Conservation (phyloP, 2,113 vertebrate genomes). For the Lathamus discolor region DNA sequence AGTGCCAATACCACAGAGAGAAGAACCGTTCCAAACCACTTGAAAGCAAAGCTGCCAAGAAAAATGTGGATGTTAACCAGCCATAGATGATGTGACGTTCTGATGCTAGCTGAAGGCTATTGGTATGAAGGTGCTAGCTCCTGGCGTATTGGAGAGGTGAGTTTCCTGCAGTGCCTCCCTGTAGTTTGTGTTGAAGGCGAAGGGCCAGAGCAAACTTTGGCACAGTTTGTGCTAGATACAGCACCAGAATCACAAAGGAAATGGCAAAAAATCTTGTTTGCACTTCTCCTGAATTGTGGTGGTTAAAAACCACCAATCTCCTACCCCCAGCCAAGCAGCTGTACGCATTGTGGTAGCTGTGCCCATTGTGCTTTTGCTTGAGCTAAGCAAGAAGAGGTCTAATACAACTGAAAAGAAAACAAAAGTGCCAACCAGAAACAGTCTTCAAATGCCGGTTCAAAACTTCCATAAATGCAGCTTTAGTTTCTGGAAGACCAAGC, state of each 20-base stretch:
- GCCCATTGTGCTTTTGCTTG: neutral
- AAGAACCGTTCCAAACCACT: neutral
- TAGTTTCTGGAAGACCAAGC: neutral
- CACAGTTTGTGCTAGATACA: neutral
- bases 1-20: neutral
- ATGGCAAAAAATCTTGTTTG: accelerated
- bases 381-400: neutral
- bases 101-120: neutral
- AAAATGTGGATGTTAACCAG: neutral
- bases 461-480: neutral
- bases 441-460: neutral
- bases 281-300: neutral
- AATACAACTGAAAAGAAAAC: neutral
- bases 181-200: neutral
- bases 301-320: neutral
- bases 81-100: neutral
- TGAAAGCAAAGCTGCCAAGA: neutral
- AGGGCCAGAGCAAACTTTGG: neutral
- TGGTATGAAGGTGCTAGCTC: neutral
- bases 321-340: neutral
- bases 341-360: neutral
- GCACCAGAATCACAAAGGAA: neutral
- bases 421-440: neutral
- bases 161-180: neutral
- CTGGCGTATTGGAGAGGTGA: neutral